Conservation (phyloP, 2,888 invertebrate species). For the Apocheima hispidaria region DNA sequence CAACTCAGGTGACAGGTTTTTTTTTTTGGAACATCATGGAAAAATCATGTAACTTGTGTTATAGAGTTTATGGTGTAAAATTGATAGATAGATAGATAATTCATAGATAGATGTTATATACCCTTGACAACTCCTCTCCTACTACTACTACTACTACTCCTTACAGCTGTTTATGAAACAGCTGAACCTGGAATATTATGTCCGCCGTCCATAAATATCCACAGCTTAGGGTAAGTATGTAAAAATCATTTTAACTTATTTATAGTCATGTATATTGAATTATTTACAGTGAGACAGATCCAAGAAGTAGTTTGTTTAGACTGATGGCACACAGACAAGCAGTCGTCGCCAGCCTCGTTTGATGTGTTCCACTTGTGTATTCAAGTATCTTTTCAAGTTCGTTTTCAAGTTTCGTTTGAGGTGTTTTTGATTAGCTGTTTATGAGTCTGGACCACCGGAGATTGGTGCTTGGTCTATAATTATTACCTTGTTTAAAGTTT, state of each 20-base stretch:
- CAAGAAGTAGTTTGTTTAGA: slow-evolving; percentile 43
- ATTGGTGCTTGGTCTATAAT: slow-evolving; percentile 8
- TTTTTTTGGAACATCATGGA: no score
- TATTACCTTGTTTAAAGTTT: slow-evolving; percentile 11
- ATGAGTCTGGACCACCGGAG: slow-evolving; percentile 23
- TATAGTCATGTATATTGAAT: slow-evolving; percentile 32
- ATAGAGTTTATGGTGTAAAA: no score
- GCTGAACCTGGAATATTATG: no score
- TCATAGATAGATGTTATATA: no score
- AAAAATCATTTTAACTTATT: slow-evolving; percentile 18
- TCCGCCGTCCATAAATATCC: no score
- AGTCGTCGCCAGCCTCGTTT: slow-evolving; percentile 35
- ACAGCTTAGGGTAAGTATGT: no score
- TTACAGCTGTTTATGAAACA: no score
- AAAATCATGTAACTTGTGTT: no score
- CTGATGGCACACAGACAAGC: slow-evolving; percentile 35
- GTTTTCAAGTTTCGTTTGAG: slow-evolving; percentile 28
- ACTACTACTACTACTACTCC: no score
- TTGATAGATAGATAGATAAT: no score
- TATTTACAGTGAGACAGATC: slow-evolving; percentile 41
- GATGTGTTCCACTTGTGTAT: slow-evolving; percentile 37
- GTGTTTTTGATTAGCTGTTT: slow-evolving; percentile 18
- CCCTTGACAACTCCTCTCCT: no score
- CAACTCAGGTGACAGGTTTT: no score
- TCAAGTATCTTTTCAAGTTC: slow-evolving; percentile 26